phyloP scores from a whole-genome alignment of 2,888 invertebrate species.

The Achlya flavicornis region DNA sequence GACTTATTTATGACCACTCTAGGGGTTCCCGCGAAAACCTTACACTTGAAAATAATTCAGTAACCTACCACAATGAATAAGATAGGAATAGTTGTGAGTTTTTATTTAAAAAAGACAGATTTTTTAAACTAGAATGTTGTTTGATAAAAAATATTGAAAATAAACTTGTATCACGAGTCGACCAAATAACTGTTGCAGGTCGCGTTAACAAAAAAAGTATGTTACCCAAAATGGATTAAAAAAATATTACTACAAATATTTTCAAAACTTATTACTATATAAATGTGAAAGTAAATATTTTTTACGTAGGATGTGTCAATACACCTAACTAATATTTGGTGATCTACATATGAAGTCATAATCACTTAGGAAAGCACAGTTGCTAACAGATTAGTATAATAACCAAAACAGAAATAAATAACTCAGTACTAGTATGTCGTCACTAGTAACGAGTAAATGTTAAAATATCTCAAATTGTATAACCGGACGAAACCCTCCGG shows the following conservation, averaged over 20 bases:
- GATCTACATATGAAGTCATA: neutral
- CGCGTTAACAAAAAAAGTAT: no score
- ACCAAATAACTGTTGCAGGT: no score
- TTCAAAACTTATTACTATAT: neutral
- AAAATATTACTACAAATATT: neutral
- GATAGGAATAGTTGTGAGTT: slow-evolving; percentile 21
- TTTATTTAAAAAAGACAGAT: neutral
- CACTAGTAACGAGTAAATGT: slow-evolving; percentile 24
- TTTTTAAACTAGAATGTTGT: neutral
- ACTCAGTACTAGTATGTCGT: slow-evolving; percentile 15
- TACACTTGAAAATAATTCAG: slow-evolving; percentile 70
- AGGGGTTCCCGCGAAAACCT: slow-evolving; percentile 52
- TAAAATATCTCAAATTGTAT: slow-evolving; percentile 65
- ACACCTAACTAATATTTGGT: no score
- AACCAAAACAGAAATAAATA: neutral
- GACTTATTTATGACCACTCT: slow-evolving; percentile 56
- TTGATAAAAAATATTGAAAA: neutral
- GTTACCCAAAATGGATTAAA: no score
- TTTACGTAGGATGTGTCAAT: no score
- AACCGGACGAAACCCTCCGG: slow-evolving; percentile 55
- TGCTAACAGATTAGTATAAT: neutral
- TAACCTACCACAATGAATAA: slow-evolving; percentile 20
- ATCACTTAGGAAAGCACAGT: neutral
- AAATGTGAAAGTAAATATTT: no score
- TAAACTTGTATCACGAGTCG: neutral